Evolutionary conservation across 37 sponge, comb jelly and placozoan genomes (phyloP).

Genomic region (Aplysina aerophoba): DNA sequence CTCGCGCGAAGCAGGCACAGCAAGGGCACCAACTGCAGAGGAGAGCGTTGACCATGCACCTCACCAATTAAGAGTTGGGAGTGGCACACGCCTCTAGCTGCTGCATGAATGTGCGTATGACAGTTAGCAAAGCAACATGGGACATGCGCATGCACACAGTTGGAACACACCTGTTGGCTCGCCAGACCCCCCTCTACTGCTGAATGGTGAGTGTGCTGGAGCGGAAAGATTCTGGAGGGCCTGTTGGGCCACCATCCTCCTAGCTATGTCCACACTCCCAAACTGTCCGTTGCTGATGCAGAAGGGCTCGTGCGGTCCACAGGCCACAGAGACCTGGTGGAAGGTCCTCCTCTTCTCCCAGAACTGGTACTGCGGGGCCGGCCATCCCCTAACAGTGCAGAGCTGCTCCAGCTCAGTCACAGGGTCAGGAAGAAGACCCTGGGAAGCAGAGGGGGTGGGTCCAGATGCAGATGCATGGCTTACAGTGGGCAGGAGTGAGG

Average conservation of each 20-base stretch:
- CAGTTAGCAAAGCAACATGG: no score
- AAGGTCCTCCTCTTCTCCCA: background rate
- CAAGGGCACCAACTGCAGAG: background rate
- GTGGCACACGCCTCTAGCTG: background rate
- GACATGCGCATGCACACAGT: no score
- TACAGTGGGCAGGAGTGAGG: background rate
- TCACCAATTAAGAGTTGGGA: background rate
- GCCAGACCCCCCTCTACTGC: background rate
- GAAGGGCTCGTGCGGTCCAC: background rate
- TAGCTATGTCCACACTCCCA: background rate
- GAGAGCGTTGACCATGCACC: background rate
- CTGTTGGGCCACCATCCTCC: background rate
- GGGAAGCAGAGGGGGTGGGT: background rate
- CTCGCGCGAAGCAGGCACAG: background rate
- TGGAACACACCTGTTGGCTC: no score
- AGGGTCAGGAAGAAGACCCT: background rate
- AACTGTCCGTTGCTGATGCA: background rate
- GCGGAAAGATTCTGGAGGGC: background rate
- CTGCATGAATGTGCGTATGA: background rate
- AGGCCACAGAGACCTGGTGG: background rate
- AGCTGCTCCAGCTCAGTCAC: constrained; percentile 8
- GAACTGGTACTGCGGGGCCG: constrained; percentile 43
- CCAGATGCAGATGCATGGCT: background rate
- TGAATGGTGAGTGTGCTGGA: no score
- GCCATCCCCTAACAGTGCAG: constrained; percentile 7